phyloP scores from a whole-genome alignment of 2,113 vertebrate genomes.

The Bos indicus region DNA sequence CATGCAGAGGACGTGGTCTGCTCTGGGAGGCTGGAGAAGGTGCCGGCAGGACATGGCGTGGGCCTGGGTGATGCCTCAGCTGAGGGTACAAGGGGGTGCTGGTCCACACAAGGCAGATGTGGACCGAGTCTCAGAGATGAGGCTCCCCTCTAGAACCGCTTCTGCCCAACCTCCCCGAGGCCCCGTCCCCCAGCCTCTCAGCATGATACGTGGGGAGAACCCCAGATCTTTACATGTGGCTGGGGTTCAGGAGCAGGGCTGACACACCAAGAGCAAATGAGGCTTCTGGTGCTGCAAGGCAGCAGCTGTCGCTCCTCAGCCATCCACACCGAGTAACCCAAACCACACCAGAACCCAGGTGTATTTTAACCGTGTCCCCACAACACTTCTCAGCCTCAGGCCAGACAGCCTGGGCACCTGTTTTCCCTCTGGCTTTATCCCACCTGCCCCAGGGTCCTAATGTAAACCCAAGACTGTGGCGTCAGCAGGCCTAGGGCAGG shows the following conservation, averaged over 20 bases:
- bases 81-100: conserved; percentile 49
- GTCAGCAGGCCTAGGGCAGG: neutral
- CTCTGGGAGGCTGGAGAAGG: conserved; percentile 83
- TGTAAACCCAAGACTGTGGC: neutral
- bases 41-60: conserved; percentile 85
- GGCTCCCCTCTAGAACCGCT: neutral
- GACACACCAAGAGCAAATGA: neutral
- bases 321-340: neutral
- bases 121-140: neutral
- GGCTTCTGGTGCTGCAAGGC: neutral
- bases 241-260: neutral
- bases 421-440: neutral
- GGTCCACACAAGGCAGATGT: neutral
- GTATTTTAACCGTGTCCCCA: neutral
- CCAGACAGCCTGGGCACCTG: neutral
- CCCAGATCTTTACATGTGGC: neutral
- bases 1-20: conserved; percentile 79
- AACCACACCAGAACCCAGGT: neutral
- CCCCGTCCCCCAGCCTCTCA: accelerated
- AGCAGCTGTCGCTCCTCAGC: neutral
- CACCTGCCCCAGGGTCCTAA: neutral
- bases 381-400: neutral
- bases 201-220: neutral
- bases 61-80: conserved; percentile 85
- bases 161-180: neutral